Evolutionary conservation across 2,888 invertebrate species (phyloP), one percentile per base, ranked within the genome.

Genomic region (Theristus sp.): DNA sequence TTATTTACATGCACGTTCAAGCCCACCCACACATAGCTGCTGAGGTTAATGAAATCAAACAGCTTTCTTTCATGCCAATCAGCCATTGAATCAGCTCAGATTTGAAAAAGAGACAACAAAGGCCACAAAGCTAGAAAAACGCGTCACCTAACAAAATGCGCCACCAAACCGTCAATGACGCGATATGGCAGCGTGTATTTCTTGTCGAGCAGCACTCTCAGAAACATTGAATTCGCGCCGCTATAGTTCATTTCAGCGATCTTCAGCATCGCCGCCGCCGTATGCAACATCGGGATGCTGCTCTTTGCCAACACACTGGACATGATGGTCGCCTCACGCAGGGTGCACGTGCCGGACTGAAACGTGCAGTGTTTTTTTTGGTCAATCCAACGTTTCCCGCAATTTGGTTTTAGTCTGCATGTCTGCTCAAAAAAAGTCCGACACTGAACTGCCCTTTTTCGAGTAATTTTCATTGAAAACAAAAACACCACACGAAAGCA

Each of bases 201-300:
- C 76, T 98, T 98, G 73, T 96, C 93, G 64, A 98, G 83, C 63
- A 98, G 83, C 73, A 89, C 86, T 63, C 91, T 80, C 60, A 98
- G 80, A 73, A 98, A 90, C 70, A 96, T 88, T 38, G 91, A 93
- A 75, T 87, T 93, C 0, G 94, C 89, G 1, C 96, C 96, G 28
- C 85, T 86, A 72, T 93, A 94, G 68, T 87, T 89, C 93, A 96
- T 93, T 79, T 93, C 91, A 53, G 93, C 91, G 62, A 98, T 87
- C 79, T 67, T 68, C 3, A 70, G 61, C 71, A 98, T 82, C 30
- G 93, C 90, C 1, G 94, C 94, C 38, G 89, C 87, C 0, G 96
- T 90, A 76, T 98, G 94, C 30, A 93, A 78, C 60, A 91, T 84
- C 0, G 96, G 96, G 57, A 98, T 87, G 0, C 91, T 89, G 75